Percentiles rank a stretch among this genome's conserved stretches.
Evolutionary conservation across 2,888 invertebrate species (phyloP).

Genomic region (Patella ulyssiponensis): DNA sequence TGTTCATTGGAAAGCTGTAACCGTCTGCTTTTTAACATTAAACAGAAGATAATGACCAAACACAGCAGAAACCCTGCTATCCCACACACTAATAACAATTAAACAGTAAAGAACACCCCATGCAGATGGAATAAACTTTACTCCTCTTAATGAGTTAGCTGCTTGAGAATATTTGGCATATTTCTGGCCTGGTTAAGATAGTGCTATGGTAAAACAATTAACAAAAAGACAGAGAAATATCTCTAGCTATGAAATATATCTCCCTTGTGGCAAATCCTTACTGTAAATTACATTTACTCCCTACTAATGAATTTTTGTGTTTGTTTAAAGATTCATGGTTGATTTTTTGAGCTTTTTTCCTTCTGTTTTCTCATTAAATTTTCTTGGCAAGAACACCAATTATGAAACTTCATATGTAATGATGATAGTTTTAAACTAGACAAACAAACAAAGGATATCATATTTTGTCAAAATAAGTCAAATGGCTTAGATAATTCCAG

Average conservation of each 20-base stretch:
- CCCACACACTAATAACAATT: slow-evolving; percentile 28
- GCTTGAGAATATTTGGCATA: slow-evolving; percentile 25
- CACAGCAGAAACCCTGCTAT: slow-evolving; percentile 14
- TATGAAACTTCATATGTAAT: slow-evolving; percentile 13
- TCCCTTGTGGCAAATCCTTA: slow-evolving; percentile 6
- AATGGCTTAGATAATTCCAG: slow-evolving; percentile 4
- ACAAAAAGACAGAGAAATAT: slow-evolving; percentile 2
- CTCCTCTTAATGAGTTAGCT: slow-evolving; percentile 23
- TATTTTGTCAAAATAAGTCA: slow-evolving; percentile 8
- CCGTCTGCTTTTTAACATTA: slow-evolving; percentile 13
- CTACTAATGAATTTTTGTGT: slow-evolving; percentile 6
- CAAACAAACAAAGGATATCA: slow-evolving; percentile 9
- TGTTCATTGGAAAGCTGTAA: slow-evolving; percentile 3
- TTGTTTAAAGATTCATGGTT: slow-evolving; percentile 13
- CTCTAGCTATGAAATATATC: slow-evolving; percentile 8
- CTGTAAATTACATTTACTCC: slow-evolving; percentile 12
- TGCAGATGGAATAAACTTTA: slow-evolving; percentile 24
- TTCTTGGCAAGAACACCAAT: slow-evolving; percentile 7
- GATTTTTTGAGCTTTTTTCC: slow-evolving; percentile 10
- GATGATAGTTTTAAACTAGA: slow-evolving; percentile 13
- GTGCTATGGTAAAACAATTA: background rate
- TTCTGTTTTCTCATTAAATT: slow-evolving; percentile 12
- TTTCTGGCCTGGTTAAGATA: slow-evolving; percentile 19
- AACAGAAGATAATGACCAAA: slow-evolving; percentile 13
- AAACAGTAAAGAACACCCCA: slow-evolving; percentile 21